Evolutionary conservation across 2,888 invertebrate species (phyloP), one percentile per base, ranked within the genome.

Genomic region (Endotricha flammealis): DNA sequence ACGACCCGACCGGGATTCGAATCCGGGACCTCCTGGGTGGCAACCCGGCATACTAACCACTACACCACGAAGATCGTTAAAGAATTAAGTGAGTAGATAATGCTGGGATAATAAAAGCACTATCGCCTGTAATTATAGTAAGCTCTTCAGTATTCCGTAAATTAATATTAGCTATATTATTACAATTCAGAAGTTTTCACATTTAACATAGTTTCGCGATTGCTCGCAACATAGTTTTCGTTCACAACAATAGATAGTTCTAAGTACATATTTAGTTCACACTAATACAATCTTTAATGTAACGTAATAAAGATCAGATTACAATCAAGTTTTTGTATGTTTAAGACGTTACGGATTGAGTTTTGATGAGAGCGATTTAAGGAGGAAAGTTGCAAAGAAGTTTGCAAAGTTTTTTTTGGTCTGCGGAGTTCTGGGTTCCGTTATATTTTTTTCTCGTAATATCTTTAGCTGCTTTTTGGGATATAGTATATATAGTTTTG

Each of bases 371-470:
- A 3, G 20, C n/a, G n/a, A 20, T n/a, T 20, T 20, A 6, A 4
- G 6, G n/a, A 20, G 20, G n/a, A 20, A 20, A 20, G 20, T 20
- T 20, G n/a, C 3, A 4, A 20, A 3, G 20, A 6, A 20, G 20
- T 20, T 7, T 4, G 29, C 4, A 5, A 5, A 27, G 28, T 29
- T 28, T 46, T 50, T 42, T 24, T 30, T 25, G 35, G 31, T n/a
- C n/a, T n/a, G n/a, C n/a, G n/a, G n/a, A 20, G 6, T 4, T 20
- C n/a, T 20, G 20, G 20, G 20, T 20, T 20, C 20, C 6, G 16
- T 20, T n/a, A 20, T 6, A 20, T 20, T 20, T 20, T n/a, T n/a
- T n/a, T n/a, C n/a, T n/a, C 6, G 16, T 20, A 6, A 20, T 6
- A 20, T 20, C n/a, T 20, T 34, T 22, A n/a, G 28, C 29, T 10